Evolutionary conservation across 2,797 vertebrate species (phyloP), one percentile per base, ranked within the genome.

Genomic region (Tamandua tetradactyla): DNA sequence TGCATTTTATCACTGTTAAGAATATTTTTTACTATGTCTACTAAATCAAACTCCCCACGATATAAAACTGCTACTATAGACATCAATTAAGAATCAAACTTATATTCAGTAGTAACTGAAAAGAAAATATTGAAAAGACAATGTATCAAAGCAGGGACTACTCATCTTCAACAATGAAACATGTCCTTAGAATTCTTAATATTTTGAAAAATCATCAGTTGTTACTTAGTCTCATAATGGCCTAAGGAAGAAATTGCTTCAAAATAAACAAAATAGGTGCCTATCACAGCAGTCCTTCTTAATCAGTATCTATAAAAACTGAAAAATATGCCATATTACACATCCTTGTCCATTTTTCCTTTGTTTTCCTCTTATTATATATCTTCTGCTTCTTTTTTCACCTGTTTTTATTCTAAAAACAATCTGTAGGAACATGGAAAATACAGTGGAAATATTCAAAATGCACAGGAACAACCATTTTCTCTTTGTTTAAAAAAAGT

Each of bases 21-120:
- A 95, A 83, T 97, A 93, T 61, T 95, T 97, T 97, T 97, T 95
- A 97, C 97, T 97, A 96, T 40, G 84, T 86, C 93, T 96, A 62
- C 89, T 97, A 96, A 96, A 95, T 96, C 62, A 94, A 89, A 69
- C 78, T 94, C 88, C 89, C 89, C 79, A 85, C 95, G 89, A 95
- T 92, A 37, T 82, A 61, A 92, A 97, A 97, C 94, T 97, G 86
- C 69, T 94, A 82, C 62, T 92, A 52, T 86, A 97, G 94, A 81
- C 47, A 75, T 93, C 94, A 95, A 96, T 96, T 93, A 83, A 91
- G 82, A 83, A 85, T 76, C 90, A 91, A 96, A 93, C 87, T 8
- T 18, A 72, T 55, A 64, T 10, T 74, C 91, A 92, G 91, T 27
- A 84, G 72, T 35, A 3, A 85, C 37, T 97, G 59, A 78, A 92